Evolutionary conservation across 2,797 vertebrate genomes (phyloP).

Genomic region (Acrossocheilus fasciatus): DNA sequence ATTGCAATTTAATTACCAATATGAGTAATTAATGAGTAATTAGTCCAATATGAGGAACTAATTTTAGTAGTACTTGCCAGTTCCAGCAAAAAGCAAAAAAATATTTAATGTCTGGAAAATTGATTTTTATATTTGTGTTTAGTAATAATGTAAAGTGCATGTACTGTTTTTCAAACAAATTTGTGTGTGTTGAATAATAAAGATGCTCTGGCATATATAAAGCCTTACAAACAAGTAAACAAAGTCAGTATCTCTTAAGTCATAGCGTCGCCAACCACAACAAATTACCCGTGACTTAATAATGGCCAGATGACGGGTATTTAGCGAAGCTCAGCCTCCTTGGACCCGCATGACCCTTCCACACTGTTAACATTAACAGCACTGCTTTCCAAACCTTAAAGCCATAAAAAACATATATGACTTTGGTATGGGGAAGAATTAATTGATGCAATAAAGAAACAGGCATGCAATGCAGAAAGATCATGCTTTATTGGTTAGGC

Average conservation of each 20-base stretch:
- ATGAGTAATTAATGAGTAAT: background rate
- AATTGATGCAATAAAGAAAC: background rate
- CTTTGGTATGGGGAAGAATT: background rate
- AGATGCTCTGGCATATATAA: constrained; percentile 42
- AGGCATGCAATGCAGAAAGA: background rate
- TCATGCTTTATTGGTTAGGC: background rate
- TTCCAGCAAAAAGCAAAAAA: background rate
- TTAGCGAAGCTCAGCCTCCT: constrained; percentile 57
- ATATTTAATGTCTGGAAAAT: background rate
- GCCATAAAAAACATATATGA: background rate
- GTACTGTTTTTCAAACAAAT: background rate
- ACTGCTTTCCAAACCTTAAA: background rate
- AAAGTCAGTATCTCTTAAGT: constrained; percentile 60
- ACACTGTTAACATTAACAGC: constrained; percentile 8
- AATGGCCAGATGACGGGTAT: constrained; percentile 60
- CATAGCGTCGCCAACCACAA: constrained; percentile 51
- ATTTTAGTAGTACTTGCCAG: background rate
- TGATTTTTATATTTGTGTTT: background rate
- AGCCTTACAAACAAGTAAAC: constrained; percentile 46
- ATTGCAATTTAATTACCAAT: background rate
- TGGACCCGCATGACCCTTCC: constrained; percentile 57
- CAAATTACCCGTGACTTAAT: constrained; percentile 67
- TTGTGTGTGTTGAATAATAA: constrained; percentile 31
- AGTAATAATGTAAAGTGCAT: background rate
- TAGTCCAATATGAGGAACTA: too few species aligned